Evolutionary conservation across 1,140 invertebrate species (phyloP).

Genomic region (Ceratina japonica): DNA sequence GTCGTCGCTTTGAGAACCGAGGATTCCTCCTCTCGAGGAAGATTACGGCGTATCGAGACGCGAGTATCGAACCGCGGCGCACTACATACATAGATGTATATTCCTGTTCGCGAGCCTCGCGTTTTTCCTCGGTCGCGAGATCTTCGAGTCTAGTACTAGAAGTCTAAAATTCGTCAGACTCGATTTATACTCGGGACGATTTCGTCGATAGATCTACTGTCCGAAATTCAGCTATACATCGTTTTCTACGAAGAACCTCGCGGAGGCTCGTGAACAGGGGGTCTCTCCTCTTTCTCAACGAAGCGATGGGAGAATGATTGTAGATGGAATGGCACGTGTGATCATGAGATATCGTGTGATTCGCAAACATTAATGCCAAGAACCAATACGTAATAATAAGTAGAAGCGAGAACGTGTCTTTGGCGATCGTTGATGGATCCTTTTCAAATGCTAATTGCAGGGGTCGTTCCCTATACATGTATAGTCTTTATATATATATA

Average conservation of each 20-base stretch:
- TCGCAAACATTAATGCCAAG: conserved; percentile 40
- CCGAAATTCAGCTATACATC: no score
- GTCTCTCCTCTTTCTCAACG: neutral
- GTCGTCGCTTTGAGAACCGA: neutral
- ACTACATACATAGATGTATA: no score
- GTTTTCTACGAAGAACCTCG: no score
- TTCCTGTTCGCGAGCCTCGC: no score
- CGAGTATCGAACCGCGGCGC: no score
- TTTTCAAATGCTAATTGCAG: conserved; percentile 40
- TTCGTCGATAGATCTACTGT: no score
- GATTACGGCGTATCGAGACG: no score
- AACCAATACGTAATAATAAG: conserved; percentile 41
- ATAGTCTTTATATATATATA: conserved; percentile 2
- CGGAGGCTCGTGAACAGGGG: no score
- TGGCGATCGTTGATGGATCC: conserved; percentile 50
- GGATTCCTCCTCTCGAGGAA: no score
- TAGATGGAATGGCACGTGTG: conserved; percentile 41
- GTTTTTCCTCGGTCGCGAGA: neutral
- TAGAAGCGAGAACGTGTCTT: conserved; percentile 39
- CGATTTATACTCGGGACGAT: no score
- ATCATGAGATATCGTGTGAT: conserved; percentile 36
- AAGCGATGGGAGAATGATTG: conserved; percentile 6
- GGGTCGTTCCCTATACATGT: conserved; percentile 36
- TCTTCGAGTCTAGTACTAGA: no score
- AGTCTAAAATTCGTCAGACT: no score